Evolutionary conservation across 2,797 vertebrate species (phyloP), one percentile per base, ranked within the genome.

Genomic region (Erpetoichthys calabaricus): DNA sequence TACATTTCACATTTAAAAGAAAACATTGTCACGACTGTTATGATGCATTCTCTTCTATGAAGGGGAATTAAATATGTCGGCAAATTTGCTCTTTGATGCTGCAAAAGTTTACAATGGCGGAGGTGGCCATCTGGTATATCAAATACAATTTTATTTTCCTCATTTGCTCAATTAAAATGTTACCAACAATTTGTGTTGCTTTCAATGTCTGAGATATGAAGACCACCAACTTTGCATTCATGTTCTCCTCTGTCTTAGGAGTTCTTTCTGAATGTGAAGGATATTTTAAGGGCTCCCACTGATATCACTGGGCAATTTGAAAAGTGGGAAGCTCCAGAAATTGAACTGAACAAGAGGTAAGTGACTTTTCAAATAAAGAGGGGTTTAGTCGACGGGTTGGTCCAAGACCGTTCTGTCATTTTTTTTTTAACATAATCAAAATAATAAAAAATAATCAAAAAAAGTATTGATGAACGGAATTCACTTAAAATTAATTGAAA

Each of bases 221-320:
- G 47, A 10, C 8, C 7, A 8, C 8, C 8, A 45, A 25, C 56
- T 57, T 25, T 57, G 45, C n/a, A 5, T 45, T n/a, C 6, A 46
- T 45, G 6, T 42, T 10, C 51, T 43, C 62, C 55, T 45, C 62
- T 67, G 45, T 58, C 45, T 44, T 66, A 99, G 96, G 96, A 99
- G 66, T 99, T 98, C 72, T 99, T 98, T 81, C 75, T 98, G 63
- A 98, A 90, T 4, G 92, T 98, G 62, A 99, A 98, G 61, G 92
- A 97, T 68, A 58, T 96, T 9, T 82, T 98, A 56, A 84, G 94
- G 5, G 66, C 81, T 51, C 85, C 93, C 0, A 75, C 78, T 0
- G 90, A 92, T 45, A 65, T 89, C 65, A 86, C 90, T 0, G 84
- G 88, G 1, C 89, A 76, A 9, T 97, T 86, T 77, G 92, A 97